phyloP scores from a whole-genome alignment of 1,140 invertebrate species.

The Ceratitis capitata region DNA sequence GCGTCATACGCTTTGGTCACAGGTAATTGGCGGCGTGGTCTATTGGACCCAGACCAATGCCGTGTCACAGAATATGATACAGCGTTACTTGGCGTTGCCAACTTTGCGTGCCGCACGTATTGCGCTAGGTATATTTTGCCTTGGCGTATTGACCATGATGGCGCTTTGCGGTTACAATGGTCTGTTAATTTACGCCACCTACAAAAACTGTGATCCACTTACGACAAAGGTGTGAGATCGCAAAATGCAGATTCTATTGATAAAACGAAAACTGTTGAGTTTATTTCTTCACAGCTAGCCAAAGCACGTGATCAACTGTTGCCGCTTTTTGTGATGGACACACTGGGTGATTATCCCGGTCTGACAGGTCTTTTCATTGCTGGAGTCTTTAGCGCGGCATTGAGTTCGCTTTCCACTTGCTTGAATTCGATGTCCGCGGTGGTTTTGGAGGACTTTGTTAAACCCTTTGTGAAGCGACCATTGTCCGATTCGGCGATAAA shows the following conservation, averaged over 20 bases:
- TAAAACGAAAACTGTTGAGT: neutral
- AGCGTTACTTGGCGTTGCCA: conserved; percentile 74
- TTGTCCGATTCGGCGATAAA: conserved; percentile 67
- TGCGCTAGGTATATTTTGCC: conserved; percentile 71
- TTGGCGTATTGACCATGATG: conserved; percentile 68
- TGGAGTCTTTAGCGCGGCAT: conserved; percentile 75
- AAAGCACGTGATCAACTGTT: conserved; percentile 69
- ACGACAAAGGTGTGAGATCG: conserved; percentile 67
- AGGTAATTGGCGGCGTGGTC: conserved; percentile 80
- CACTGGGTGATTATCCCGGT: conserved; percentile 70
- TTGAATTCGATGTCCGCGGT: conserved; percentile 84
- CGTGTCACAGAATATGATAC: conserved; percentile 83
- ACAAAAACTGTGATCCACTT: conserved; percentile 78
- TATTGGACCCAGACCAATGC: conserved; percentile 80
- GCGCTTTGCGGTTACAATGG: conserved; percentile 75
- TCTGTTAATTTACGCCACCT: conserved; percentile 79
- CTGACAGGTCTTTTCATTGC: conserved; percentile 76
- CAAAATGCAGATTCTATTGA: neutral
- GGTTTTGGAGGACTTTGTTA: conserved; percentile 75
- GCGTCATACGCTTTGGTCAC: conserved; percentile 83
- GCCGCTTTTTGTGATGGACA: conserved; percentile 74
- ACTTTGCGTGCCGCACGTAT: conserved; percentile 72
- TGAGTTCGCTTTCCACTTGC: conserved; percentile 81
- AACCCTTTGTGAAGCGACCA: conserved; percentile 66
- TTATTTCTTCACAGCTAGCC: conserved; percentile 63